Evolutionary conservation across 2,797 vertebrate species (phyloP).

Genomic region (Thunnus albacares): DNA sequence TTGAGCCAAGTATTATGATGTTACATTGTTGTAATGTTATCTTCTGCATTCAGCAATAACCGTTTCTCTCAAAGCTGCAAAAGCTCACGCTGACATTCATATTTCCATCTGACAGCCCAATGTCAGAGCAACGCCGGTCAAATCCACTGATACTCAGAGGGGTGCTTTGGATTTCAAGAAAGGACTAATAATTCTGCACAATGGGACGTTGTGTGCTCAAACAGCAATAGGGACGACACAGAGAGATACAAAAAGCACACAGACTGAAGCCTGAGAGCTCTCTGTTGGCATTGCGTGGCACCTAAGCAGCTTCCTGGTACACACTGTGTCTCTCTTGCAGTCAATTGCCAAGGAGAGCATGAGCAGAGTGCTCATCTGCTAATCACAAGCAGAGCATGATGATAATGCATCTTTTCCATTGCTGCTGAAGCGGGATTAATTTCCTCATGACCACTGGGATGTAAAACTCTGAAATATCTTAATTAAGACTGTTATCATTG

Average conservation of each 20-base stretch:
- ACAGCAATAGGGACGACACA: constrained; percentile 64
- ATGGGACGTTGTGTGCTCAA: constrained; percentile 68
- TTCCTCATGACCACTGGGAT: constrained; percentile 25
- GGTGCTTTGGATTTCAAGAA: constrained; percentile 73
- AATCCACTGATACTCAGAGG: constrained; percentile 63
- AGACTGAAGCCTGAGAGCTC: constrained; percentile 58
- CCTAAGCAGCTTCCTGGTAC: constrained; percentile 65
- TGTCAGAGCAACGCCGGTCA: constrained; percentile 66
- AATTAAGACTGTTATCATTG: constrained; percentile 38
- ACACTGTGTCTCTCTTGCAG: constrained; percentile 53
- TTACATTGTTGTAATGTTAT: constrained; percentile 19
- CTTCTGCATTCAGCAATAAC: constrained; percentile 36
- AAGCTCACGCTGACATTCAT: constrained; percentile 32
- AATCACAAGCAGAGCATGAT: constrained; percentile 48
- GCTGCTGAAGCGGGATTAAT: constrained; percentile 39
- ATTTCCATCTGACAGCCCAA: constrained; percentile 48
- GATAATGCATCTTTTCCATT: constrained; percentile 43
- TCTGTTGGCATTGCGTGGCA: constrained; percentile 67
- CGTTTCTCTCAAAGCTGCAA: constrained; percentile 33
- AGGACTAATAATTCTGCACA: constrained; percentile 68
- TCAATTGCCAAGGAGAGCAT: constrained; percentile 48
- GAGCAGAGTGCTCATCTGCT: constrained; percentile 55
- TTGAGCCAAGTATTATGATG: neutral
- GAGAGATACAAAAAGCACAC: constrained; percentile 69
- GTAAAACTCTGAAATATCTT: constrained; percentile 29